Conservation (phyloP, 2,113 vertebrate species). For the Crotalus horridus region DNA sequence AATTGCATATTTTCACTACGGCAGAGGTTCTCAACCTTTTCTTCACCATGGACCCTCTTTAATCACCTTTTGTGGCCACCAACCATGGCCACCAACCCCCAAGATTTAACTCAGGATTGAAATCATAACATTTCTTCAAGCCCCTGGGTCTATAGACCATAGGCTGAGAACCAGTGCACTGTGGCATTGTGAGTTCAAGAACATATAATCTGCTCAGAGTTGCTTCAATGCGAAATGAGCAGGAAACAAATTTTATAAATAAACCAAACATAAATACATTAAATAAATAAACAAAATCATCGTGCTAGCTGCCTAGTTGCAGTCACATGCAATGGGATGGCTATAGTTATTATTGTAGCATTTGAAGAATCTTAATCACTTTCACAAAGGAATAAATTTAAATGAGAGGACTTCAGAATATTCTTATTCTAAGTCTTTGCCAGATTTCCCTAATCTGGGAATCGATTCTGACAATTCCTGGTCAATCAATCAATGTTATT, state of each 20-base stretch:
- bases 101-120: not conserved
- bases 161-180: not conserved
- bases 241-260: not conserved
- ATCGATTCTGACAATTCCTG: not conserved
- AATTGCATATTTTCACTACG: not conserved
- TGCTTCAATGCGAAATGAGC: not conserved
- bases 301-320: not conserved
- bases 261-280: not conserved
- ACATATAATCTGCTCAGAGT: not conserved
- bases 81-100: too few species aligned
- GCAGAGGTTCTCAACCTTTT: too few species aligned
- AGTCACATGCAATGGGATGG: not conserved
- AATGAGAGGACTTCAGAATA: not conserved
- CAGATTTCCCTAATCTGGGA: not conserved
- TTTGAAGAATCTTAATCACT: not conserved
- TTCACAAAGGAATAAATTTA: not conserved
- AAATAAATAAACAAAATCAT: not conserved
- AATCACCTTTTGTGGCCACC: too few species aligned
- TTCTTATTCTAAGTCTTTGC: not conserved
- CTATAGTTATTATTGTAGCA: not conserved
- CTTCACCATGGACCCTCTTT: too few species aligned
- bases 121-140: not conserved
- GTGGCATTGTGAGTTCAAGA: not conserved
- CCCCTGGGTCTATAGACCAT: not conserved
- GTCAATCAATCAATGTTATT: not conserved